Percentiles rank a stretch among this genome's conserved stretches.
phyloP scores from a whole-genome alignment of 2,888 invertebrate genomes.

The Drosophila suboccidentalis region DNA sequence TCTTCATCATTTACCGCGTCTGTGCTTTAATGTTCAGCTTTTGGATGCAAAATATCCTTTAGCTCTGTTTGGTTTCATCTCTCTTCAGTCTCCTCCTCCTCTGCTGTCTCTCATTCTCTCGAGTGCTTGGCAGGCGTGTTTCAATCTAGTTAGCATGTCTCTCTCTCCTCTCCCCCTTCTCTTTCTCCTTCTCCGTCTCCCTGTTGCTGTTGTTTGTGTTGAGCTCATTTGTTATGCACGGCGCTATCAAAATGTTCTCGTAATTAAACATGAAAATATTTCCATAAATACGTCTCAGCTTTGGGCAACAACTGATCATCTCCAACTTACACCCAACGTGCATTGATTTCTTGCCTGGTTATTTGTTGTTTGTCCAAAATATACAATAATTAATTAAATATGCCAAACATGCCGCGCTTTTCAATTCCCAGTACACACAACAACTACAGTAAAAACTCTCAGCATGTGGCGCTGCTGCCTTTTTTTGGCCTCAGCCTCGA shows the following conservation, averaged over 20 bases:
- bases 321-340: conserved; percentile 1
- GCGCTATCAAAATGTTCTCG: conserved; percentile 57
- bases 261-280: conserved; percentile 74
- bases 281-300: conserved; percentile 57
- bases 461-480: conserved; percentile 62
- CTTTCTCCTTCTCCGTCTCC: background rate
- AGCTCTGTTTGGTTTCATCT: conserved; percentile 18
- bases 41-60: conserved; percentile 47
- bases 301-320: conserved; percentile 22
- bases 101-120: conserved; percentile 5
- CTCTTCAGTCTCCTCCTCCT: background rate
- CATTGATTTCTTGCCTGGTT: conserved; percentile 48
- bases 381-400: conserved; percentile 75
- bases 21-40: conserved; percentile 33
- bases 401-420: conserved; percentile 63
- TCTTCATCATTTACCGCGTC: conserved; percentile 56
- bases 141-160: conserved; percentile 62
- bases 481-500: conserved; percentile 12
- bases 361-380: conserved; percentile 29
- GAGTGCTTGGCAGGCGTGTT: conserved; percentile 52
- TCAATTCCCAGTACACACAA: conserved; percentile 30
- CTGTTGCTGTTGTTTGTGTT: background rate
- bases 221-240: conserved; percentile 60
- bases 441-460: conserved; percentile 24
- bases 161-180: background rate